Conservation (phyloP, 1,140 invertebrate species). For the Brachionus calyciflorus region DNA sequence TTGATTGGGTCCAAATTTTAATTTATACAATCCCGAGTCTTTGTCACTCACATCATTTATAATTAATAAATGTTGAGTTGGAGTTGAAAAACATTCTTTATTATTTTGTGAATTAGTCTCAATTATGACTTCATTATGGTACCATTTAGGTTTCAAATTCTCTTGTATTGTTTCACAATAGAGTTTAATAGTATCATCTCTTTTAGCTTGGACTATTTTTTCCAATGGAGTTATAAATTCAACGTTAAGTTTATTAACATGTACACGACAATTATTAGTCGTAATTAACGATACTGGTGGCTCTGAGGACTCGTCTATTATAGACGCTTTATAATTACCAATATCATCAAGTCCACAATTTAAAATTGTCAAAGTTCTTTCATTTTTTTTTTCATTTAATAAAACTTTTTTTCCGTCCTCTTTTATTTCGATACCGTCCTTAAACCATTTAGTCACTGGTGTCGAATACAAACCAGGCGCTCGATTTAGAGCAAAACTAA, state of each 20-base stretch:
- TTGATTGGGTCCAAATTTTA: constrained; percentile 5
- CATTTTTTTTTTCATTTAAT: not conserved
- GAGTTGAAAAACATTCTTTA: constrained; percentile 21
- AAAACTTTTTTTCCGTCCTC: not conserved
- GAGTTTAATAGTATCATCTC: constrained; percentile 22
- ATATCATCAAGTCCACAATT: not conserved
- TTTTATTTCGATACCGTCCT: not conserved
- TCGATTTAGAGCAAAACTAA: not conserved
- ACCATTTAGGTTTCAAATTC: constrained; percentile 30
- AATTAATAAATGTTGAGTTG: constrained; percentile 38
- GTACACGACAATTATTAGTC: constrained; percentile 3
- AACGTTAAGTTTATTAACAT: constrained; percentile 19
- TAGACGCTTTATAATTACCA: not conserved
- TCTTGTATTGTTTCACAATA: constrained; percentile 43
- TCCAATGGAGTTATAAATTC: constrained; percentile 37
- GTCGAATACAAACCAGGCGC: not conserved
- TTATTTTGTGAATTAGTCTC: not conserved
- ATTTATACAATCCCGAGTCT: constrained; percentile 15
- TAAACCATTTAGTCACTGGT: constrained; percentile 29
- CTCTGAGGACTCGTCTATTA: not conserved
- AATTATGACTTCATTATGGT: constrained; percentile 16
- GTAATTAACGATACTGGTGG: not conserved
- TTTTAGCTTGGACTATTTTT: not conserved
- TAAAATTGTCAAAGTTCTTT: not conserved
- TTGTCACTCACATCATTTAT: not conserved